Evolutionary conservation across 2,888 invertebrate genomes (phyloP).

Genomic region (Macroteleia sp.): DNA sequence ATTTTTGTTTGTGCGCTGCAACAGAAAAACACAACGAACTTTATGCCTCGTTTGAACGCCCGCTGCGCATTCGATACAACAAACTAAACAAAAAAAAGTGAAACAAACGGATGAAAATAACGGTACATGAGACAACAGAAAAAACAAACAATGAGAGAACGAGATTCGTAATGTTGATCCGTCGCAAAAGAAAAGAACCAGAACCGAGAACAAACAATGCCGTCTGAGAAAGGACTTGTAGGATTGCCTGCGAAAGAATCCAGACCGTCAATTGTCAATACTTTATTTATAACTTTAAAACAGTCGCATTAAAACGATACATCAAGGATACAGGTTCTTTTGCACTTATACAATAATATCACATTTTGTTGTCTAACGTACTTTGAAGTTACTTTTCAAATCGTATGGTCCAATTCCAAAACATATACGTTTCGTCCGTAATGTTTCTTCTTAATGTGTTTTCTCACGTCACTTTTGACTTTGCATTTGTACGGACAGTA

Average conservation of each 20-base stretch:
- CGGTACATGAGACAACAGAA: slow-evolving; percentile 5
- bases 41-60: slow-evolving; percentile 21
- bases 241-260: slow-evolving; percentile 9
- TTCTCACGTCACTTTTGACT: slow-evolving; percentile 70
- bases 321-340: slow-evolving; percentile 11
- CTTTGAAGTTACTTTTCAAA: background rate
- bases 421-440: slow-evolving; percentile 50
- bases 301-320: slow-evolving; percentile 14
- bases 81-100: slow-evolving; percentile 7
- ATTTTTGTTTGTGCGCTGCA: slow-evolving; percentile 59
- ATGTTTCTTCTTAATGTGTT: slow-evolving; percentile 65
- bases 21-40: slow-evolving; percentile 49
- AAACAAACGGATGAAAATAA: background rate
- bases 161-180: background rate
- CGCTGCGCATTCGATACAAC: background rate
- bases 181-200: background rate
- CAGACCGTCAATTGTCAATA: slow-evolving; percentile 27
- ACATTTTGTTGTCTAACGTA: no score
- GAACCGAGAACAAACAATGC: no score
- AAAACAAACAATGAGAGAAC: slow-evolving; percentile 1
- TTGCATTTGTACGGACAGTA: slow-evolving; percentile 74
- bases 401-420: slow-evolving; percentile 38
- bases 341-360: no score
- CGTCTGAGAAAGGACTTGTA: background rate
- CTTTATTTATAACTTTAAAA: slow-evolving; percentile 42